These are phyloP conservation scores for Endomychus coccineus DNA, from an alignment of 2,888 invertebrate genomes.

Conservation along the genomic window DNA sequence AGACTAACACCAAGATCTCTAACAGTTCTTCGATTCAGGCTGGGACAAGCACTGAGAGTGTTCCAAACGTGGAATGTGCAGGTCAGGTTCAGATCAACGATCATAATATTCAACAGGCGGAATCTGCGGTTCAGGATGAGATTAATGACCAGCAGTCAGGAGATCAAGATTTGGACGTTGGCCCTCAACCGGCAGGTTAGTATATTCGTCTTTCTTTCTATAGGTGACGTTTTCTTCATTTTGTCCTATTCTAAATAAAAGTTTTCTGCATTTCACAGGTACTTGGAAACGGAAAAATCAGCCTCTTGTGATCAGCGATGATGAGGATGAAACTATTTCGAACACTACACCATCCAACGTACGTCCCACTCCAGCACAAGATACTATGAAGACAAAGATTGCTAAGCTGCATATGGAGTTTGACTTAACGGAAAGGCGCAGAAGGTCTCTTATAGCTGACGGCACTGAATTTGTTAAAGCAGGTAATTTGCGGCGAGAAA, in stretches of 20 bases:
- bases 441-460: neutral
- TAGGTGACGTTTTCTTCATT: no score
- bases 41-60: neutral
- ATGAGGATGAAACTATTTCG: neutral
- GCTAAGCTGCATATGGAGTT: neutral
- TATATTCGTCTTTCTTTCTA: no score
- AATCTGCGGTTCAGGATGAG: no score
- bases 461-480: neutral
- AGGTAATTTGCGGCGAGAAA: neutral
- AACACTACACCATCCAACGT: neutral
- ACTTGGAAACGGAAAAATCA: no score
- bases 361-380: slow-evolving; percentile 1
- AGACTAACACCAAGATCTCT: neutral
- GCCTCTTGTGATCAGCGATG: no score
- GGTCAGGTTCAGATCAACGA: no score
- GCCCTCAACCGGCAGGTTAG: no score
- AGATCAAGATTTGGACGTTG: no score
- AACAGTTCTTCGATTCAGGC: neutral
- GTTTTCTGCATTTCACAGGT: no score
- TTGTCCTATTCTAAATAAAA: no score
- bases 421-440: neutral
- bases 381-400: neutral
- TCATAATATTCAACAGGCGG: no score
- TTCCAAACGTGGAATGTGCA: neutral
- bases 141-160: no score